Evolutionary conservation across 2,888 invertebrate species (phyloP), one percentile per base, ranked within the genome.

Genomic region (Clepsis dumicolana): DNA sequence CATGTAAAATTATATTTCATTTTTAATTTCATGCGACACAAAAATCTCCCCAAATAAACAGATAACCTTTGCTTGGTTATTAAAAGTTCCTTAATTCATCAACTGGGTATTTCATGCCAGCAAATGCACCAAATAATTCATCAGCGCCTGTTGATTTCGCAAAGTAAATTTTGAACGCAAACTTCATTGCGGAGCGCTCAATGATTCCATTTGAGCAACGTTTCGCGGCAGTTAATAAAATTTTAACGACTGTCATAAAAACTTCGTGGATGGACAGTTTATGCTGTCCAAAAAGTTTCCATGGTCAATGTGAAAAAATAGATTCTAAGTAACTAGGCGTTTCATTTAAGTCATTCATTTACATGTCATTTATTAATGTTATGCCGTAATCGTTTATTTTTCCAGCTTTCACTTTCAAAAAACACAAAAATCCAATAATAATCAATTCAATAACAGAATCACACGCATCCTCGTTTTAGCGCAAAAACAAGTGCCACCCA

Each of bases 151-250:
- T 35, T 35, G 32, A 24, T 59, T 41, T 50, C 25, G 50, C 29
- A 50, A 52, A 32, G 52, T 50, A 52, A 62, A 50, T 24, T 21
- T 35, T 52, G 50, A 16, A n/a, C 16, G 50, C n/a, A 25, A 59
- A n/a, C 41, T 32, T 32, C 24, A 35, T 62, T 62, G 32, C 10
- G 27, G 14, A 10, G 16, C 24, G 10, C 48, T 62, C 50, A n/a
- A n/a, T 52, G 16, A 52, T 50, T 35, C 50, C 50, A 24, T 62
- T 62, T 35, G 25, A 24, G 24, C 50, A 7, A 35, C 32, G 29
- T 56, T 57, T 8, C 24, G n/a, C 24, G 7, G 25, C n/a, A 72
- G 64, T 27, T 50, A 35, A 60, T 53, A 62, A 70, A 66, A 67
- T 64, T 60, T 61, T 64, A 63, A 59, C 35, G 41, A 57, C 53